Conservation (phyloP, 2,113 vertebrate species). For the Xerus inauris region DNA sequence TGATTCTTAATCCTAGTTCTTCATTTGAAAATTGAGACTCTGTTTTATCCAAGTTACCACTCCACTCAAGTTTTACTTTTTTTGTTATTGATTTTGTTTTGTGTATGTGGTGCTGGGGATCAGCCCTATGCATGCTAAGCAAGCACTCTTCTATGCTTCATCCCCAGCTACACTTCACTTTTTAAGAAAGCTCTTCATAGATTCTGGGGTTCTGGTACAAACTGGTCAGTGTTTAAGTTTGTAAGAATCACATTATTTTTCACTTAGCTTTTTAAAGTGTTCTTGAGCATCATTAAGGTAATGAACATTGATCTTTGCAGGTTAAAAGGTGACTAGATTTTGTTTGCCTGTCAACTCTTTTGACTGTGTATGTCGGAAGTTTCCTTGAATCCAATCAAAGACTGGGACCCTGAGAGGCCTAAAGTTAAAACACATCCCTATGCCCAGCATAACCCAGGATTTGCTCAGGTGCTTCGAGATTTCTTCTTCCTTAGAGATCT, state of each 20-base stretch:
- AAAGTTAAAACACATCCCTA: background rate
- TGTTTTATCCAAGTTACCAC: background rate
- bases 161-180: background rate
- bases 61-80: background rate
- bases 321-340: background rate
- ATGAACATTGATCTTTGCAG: background rate
- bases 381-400: background rate
- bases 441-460: background rate
- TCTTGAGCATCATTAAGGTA: background rate
- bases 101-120: background rate
- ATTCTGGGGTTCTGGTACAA: background rate
- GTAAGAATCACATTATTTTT: background rate
- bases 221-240: background rate
- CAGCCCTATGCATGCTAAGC: background rate
- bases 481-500: slow-evolving; percentile 6
- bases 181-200: background rate
- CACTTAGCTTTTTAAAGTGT: background rate
- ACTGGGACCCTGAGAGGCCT: background rate
- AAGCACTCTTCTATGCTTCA: background rate
- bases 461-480: background rate
- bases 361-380: background rate
- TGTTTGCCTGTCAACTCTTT: background rate
- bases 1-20: slow-evolving; percentile 19
- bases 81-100: too few relatives aligned
- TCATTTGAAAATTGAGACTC: background rate